phyloP scores from a whole-genome alignment of 1,140 invertebrate genomes.

The Megalopta genalis region DNA sequence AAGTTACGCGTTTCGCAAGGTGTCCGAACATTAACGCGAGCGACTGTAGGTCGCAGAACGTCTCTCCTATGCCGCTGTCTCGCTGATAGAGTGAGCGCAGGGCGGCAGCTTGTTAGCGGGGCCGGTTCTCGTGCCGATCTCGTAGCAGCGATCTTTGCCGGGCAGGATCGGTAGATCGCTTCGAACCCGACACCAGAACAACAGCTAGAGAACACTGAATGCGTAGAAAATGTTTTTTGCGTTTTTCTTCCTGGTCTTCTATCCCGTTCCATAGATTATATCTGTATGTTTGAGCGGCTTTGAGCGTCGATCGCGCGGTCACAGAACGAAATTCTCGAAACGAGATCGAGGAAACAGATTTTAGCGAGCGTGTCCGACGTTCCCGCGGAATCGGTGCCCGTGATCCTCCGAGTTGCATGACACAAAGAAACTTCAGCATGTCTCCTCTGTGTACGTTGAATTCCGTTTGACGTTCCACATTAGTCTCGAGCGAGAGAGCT shows the following conservation, averaged over 20 bases:
- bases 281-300: background rate
- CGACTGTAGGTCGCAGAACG: conserved; percentile 19
- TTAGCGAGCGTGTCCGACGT: too few species aligned
- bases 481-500: background rate
- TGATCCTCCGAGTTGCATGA: conserved; percentile 18
- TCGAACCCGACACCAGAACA: conserved; percentile 7
- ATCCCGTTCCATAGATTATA: too few species aligned
- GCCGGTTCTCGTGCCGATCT: background rate
- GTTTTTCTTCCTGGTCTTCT: background rate
- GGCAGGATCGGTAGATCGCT: conserved; percentile 22
- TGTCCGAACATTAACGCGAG: too few species aligned
- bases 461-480: background rate
- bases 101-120: conserved; percentile 31
- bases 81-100: conserved; percentile 11
- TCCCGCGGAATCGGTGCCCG: background rate
- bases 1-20: too few species aligned
- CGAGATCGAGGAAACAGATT: too few species aligned
- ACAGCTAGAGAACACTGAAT: conserved; percentile 22
- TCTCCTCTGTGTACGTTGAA: conserved; percentile 18
- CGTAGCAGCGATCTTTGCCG: background rate
- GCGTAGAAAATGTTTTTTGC: conserved; percentile 17
- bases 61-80: background rate
- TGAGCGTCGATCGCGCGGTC: too few species aligned
- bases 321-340: too few species aligned
- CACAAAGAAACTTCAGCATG: conserved; percentile 15